Conservation (phyloP, 2,113 vertebrate genomes). For the Oreochromis tanganicae region DNA sequence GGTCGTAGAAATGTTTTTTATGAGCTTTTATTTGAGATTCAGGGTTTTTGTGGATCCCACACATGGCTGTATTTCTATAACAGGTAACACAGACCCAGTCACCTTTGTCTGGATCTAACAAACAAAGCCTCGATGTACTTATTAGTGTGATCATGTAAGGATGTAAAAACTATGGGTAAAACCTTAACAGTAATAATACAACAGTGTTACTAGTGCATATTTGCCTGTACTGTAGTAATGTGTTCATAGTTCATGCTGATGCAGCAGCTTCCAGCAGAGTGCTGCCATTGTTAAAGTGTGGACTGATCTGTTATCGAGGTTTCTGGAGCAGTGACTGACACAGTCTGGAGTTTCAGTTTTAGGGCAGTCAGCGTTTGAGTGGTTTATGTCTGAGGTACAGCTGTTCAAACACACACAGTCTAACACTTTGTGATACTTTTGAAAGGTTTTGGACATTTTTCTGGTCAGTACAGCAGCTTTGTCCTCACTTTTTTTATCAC, state of each 20-base stretch:
- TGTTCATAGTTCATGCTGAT: background rate
- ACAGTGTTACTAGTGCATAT: background rate
- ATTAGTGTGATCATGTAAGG: background rate
- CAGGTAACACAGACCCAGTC: background rate
- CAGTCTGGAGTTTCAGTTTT: background rate
- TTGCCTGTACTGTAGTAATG: background rate
- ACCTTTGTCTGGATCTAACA: background rate
- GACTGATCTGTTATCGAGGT: background rate
- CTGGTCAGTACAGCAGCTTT: background rate
- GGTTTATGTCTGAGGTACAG: background rate
- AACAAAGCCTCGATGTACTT: background rate
- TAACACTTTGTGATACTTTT: background rate
- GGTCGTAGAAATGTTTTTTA: background rate
- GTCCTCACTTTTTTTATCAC: background rate
- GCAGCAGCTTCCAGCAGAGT: background rate
- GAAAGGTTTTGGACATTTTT: background rate
- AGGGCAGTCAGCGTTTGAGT: rapidly evolving
- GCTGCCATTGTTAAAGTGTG: background rate
- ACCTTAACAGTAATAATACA: rapidly evolving
- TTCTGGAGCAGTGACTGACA: background rate
- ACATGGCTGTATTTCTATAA: background rate
- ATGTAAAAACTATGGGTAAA: background rate
- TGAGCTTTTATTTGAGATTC: background rate
- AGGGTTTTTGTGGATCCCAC: background rate
- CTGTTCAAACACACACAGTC: background rate